These are phyloP conservation scores for Cyphomyrmex costatus DNA, from an alignment of 1,140 invertebrate genomes.

Conservation along the genomic window DNA sequence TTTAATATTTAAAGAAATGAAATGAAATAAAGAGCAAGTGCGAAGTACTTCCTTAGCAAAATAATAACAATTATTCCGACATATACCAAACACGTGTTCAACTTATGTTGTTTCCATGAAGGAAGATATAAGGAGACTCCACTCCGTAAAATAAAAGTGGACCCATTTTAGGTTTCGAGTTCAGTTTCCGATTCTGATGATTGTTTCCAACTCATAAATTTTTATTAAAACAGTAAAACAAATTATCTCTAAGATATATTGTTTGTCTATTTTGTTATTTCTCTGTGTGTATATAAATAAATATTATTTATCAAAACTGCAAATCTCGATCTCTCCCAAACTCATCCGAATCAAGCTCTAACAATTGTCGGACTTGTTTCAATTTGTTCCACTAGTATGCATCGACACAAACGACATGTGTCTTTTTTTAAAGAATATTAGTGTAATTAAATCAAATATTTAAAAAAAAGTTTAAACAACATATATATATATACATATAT, in stretches of 20 bases:
- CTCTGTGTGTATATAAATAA: too few relatives aligned
- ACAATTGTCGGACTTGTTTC: slow-evolving; percentile 14
- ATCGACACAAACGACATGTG: too few relatives aligned
- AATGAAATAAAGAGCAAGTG: background rate
- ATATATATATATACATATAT: background rate
- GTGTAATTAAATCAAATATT: background rate
- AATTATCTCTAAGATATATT: background rate
- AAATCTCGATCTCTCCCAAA: slow-evolving; percentile 19
- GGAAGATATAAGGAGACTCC: too few relatives aligned
- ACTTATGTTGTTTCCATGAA: background rate
- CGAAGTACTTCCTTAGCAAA: background rate
- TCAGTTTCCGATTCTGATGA: too few relatives aligned
- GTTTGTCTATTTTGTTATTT: slow-evolving; percentile 3
- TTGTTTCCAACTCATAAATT: background rate
- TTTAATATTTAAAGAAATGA: slow-evolving; percentile 2
- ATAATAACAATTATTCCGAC: background rate
- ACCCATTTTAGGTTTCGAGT: too few relatives aligned
- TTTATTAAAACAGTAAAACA: background rate
- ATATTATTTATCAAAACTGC: slow-evolving; percentile 3
- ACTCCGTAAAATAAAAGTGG: too few relatives aligned
- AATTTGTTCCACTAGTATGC: slow-evolving; percentile 31
- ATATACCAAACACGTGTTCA: background rate
- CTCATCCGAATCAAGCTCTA: background rate
- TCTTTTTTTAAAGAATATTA: background rate
- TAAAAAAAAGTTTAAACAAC: too few relatives aligned